Base-by-base conservation (phyloP, 2,113 vertebrate genomes). In the Pogonocichla stellata region DNA sequence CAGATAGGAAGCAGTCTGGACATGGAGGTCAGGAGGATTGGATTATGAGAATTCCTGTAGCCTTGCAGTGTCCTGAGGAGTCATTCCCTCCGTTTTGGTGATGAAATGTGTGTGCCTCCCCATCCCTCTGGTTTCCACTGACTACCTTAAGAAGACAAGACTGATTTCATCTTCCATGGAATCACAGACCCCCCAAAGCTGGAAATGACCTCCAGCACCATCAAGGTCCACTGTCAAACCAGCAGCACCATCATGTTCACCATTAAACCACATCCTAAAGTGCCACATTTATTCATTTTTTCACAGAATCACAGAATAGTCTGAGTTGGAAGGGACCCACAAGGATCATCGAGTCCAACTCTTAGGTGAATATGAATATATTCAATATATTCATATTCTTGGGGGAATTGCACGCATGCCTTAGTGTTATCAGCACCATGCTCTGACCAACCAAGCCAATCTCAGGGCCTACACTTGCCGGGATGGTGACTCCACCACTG, bases 291-390 rank as follows among this genome's bases (percentile, higher is more conserved):
- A 19, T 8, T 28, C 19, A 15, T 16, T 62, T 50, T 48, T 48
- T 54, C 31, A 77, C 22, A 38, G 54, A 26, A 38, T 86, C 54
- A 53, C 15, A 33, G 19, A 38, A 16, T 0, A 69, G 4, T 38
- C 64, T 45, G 38, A 69, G 18, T n/a, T 61, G 38, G 47, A 69
- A 61, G 19, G 38, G 28, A 16, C 14, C 9, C 54, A 69, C 19
- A 45, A 60, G 22, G 26, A 33, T 19, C 43, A 33, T 5, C 0
- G 2, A 51, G 8, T 58, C 13, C 23, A 38, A 3, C 11, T 13
- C 38, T 19, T 6, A 23, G 12, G 26, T 53, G 26, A 45, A 53
- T 38, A 26, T 47, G 22, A 47, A 47, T 47, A 47, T 23, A 23
- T 23, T 23, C 22, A 47, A 47, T 47, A 48, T 48, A 48, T 48